phyloP scores from a whole-genome alignment of 2,888 invertebrate genomes.

The Noctua janthina region DNA sequence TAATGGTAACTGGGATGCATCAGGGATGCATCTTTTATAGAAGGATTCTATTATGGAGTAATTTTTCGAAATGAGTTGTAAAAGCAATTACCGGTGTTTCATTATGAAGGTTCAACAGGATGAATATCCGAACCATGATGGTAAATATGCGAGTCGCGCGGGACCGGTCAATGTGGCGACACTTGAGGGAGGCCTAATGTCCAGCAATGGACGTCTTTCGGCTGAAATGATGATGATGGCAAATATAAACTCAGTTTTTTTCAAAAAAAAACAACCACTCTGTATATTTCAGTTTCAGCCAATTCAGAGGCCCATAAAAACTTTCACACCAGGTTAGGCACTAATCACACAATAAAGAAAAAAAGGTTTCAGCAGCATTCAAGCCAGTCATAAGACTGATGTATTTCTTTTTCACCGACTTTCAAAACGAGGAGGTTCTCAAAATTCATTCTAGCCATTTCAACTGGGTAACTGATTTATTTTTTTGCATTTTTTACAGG shows the following conservation, averaged over 20 bases:
- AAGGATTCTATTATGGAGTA: background rate
- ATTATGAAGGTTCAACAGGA: background rate
- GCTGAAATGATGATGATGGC: no score
- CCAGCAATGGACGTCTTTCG: no score
- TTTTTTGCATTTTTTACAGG: conserved; percentile 41
- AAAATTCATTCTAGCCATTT: background rate
- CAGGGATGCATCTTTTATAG: conserved; percentile 1
- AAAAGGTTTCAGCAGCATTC: no score
- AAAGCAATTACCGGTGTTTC: background rate
- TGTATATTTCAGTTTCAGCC: background rate
- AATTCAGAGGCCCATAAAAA: no score
- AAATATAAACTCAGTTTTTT: background rate
- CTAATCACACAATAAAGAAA: no score
- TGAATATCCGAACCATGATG: background rate
- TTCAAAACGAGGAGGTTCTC: background rate
- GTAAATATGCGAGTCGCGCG: no score
- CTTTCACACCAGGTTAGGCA: no score
- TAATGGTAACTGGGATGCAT: conserved; percentile 16
- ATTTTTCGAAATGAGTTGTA: background rate
- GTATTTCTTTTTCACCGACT: background rate
- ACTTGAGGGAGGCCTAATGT: no score
- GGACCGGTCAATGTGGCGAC: no score
- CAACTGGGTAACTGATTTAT: conserved; percentile 3
- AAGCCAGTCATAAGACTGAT: background rate
- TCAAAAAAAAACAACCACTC: background rate